Base-by-base conservation (phyloP, 2,888 invertebrate species). In the Cabera pusaria region DNA sequence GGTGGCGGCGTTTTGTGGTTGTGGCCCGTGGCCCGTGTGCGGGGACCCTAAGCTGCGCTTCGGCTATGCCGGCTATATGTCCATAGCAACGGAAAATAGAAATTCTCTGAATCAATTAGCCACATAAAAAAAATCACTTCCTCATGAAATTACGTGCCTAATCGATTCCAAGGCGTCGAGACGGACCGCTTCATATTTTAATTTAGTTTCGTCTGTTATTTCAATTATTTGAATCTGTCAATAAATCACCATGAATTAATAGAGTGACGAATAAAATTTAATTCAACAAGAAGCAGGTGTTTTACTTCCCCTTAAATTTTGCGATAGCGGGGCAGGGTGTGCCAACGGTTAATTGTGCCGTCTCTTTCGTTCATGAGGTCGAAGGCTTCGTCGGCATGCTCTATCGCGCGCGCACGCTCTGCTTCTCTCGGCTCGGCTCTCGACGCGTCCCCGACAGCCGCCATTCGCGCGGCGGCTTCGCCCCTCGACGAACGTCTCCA, bases 391-490 rank as follows among this genome's bases (percentile, higher is more conserved):
- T 23, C 4, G 44, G 31, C 19, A 64, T 64, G 32, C 47, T 62
- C 52, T 54, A 42, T 78, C 70, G 49, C 76, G 49, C 54, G 56
- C 66, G 64, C 69, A 64, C 72, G 68, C 71, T 76, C 70, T 56
- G 72, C 60, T 74, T 67, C 65, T 69, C 62, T 72, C 65, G 67
- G 74, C 70, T 70, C 73, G 67, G 72, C 72, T 64, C 66, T 11
- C 14, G 7, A 21, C 11, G 21, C 55, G 52, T 32, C 18, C 6
- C 11, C 31, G 38, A 21, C 10, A 25, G 12, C 16, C 11, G 19
- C 46, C 60, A 64, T 59, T 63, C 64, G 71, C 77, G 85, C 79
- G 80, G 77, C 76, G 79, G 63, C 69, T 49, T 72, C 71, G 80
- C 71, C 64, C 38, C 53, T 40, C 45, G 57, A 56, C 64, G 70